These are phyloP conservation scores for Myripristis jacobus DNA, from an alignment of 2,797 vertebrate genomes.

Conservation along the genomic window DNA sequence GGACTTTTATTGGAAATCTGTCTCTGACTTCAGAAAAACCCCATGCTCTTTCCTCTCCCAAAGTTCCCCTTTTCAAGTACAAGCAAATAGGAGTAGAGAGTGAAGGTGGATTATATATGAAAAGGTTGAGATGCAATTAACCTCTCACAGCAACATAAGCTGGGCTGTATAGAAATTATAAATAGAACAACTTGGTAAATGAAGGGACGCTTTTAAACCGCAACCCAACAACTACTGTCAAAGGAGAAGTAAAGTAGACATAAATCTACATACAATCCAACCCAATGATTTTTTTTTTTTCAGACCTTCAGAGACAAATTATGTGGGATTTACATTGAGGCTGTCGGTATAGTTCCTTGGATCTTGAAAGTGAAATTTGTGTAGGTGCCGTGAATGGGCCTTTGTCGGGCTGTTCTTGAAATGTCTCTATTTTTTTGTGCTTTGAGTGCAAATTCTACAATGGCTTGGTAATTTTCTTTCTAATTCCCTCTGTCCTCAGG, in stretches of 20 bases:
- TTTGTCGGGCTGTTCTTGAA: conserved; percentile 62
- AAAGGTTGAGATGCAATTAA: conserved; percentile 75
- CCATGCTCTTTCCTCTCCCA: conserved; percentile 32
- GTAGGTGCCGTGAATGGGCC: conserved; percentile 57
- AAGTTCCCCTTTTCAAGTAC: conserved; percentile 53
- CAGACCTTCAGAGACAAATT: neutral
- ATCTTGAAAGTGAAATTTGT: conserved; percentile 51
- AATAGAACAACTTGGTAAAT: conserved; percentile 30
- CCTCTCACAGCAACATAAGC: conserved; percentile 53
- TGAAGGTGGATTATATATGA: conserved; percentile 64
- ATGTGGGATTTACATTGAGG: neutral
- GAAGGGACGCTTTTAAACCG: conserved; percentile 2
- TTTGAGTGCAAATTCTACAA: conserved; percentile 77
- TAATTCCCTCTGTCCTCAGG: conserved; percentile 82
- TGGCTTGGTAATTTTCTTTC: conserved; percentile 80
- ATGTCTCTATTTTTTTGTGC: conserved; percentile 75
- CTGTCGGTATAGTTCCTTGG: conserved; percentile 38
- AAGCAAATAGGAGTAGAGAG: conserved; percentile 58
- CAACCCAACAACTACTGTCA: conserved; percentile 7
- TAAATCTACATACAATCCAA: neutral
- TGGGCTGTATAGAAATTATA: conserved; percentile 37
- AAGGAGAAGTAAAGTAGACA: conserved; percentile 1
- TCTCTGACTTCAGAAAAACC: conserved; percentile 52
- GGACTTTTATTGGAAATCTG: conserved; percentile 55
- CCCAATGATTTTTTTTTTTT: neutral